Percentiles rank a stretch among this genome's conserved stretches.
Conservation (phyloP, 2,888 invertebrate species). For the Andricus curvator region DNA sequence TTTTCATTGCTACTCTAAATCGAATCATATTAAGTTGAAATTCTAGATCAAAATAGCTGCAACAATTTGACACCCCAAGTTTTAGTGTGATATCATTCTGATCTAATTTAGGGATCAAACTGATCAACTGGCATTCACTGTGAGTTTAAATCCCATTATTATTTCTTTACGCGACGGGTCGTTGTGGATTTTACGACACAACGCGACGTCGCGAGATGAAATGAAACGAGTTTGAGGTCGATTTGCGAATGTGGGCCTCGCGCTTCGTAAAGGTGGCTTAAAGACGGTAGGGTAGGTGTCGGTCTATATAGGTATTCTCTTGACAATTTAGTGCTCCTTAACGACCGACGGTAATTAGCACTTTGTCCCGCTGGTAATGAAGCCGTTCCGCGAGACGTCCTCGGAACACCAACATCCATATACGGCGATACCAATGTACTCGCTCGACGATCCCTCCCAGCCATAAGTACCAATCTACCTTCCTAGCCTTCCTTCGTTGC, state of each 20-base stretch:
- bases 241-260: slow-evolving; percentile 46
- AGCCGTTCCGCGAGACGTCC: slow-evolving; percentile 61
- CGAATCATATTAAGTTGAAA: too few species aligned
- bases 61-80: too few species aligned
- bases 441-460: slow-evolving; percentile 33
- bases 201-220: background rate
- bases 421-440: slow-evolving; percentile 52
- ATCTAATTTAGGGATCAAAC: too few species aligned
- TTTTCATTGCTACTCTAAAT: too few species aligned
- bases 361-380: slow-evolving; percentile 66
- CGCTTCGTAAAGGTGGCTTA: slow-evolving; percentile 48
- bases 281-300: slow-evolving; percentile 51
- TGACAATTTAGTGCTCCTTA: slow-evolving; percentile 63
- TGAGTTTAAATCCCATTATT: slow-evolving; percentile 41
- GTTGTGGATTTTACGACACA: slow-evolving; percentile 47
- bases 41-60: too few species aligned
- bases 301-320: slow-evolving; percentile 46
- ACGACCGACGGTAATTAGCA: slow-evolving; percentile 68
- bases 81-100: too few species aligned
- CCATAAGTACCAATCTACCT: slow-evolving; percentile 51
- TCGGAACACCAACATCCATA: slow-evolving; percentile 49
- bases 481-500: slow-evolving; percentile 49
- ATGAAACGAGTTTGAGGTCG: slow-evolving; percentile 20
- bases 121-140: too few species aligned
- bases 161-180: slow-evolving; percentile 49